Evolutionary conservation across 2,888 invertebrate species (phyloP), one percentile per base, ranked within the genome.

Genomic region (Barypeithes pellucidus): DNA sequence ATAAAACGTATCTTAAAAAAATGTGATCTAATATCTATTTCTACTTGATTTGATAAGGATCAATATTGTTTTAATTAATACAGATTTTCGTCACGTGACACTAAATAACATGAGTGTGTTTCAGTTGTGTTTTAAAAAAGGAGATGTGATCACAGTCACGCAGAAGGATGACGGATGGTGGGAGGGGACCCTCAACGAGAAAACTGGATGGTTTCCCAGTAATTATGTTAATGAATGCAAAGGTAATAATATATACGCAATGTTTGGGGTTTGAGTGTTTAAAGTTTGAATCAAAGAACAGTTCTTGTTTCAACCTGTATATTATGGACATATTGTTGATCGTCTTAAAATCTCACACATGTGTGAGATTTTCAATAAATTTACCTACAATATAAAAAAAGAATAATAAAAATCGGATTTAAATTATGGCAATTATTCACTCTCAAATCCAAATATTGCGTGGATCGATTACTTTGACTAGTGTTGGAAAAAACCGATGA

Each of bases 101-200:
- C 8, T 70, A 43, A 52, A 61, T 24, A 45, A 16, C 24, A 65
- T 62, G 54, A 68, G 72, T 72, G 76, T 77, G 71, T 86, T 86
- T 72, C 84, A 94, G 94, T 87, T 99, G 79, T 95, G 95, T 84
- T 97, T 99, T 86, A 93, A 93, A 81, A 98, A 98, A 87, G 97
- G 97, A 66, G 99, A 99, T 87, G 89, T 98, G 79, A 98, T 99
- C 80, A 97, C 97, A 41, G 94, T 99, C 70, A 98, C 98, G 36
- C 99, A 99, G 86, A 92, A 91, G 72, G 99, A 98, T 66, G 99
- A 98, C 67, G 98, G 98, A 50, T 99, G 99, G 99, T 99, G 99
- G 99, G 99, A 99, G 88, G 99, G 99, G 12, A 99, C 98, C 8
- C 88, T 98, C 60, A 92, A 93, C 75, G 97, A 95, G 79, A 95